Evolutionary conservation across 2,888 invertebrate genomes (phyloP), one percentile per base, ranked within the genome.

Genomic region (Rhogogaster chlorosoma): DNA sequence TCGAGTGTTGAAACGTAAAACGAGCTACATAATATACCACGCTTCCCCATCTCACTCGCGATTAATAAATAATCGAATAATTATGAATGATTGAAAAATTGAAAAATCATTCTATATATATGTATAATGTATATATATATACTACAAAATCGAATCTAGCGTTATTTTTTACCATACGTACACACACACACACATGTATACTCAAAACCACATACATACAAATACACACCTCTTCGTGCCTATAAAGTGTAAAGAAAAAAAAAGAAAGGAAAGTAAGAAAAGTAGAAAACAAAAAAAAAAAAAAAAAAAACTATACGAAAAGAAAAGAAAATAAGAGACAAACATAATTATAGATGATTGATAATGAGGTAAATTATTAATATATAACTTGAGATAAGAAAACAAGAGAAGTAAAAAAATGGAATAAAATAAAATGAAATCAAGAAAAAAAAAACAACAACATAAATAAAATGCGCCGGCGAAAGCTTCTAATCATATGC

Each of bases 201-300:
- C 57, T 57, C 2, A 15, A 78, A 53, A 78, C 22, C 22, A 53
- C 78, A 57, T 53, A 57, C 57, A 32, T 29, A 78, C 78, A 57
- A 36, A 78, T 36, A 78, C 57, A 53, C 78, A 57, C 78, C 78
- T 78, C 9, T 78, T 78, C 49, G 78, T 78, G 78, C 78, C 78
- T 78, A 78, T 78, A 36, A 53, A 57, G 29, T 45, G 53, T 57
- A 78, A 78, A 36, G 9, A 15, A 32, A 57, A 9, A 10, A 42
- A 45, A 42, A 26, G 22, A 49, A 45, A n/a, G 53, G 32, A 29
- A 22, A 15, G 4, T 12, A 49, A 18, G 32, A n/a, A 32, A 32
- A 57, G 18, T 15, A 22, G 2, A n/a, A 6, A 12, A 10, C 22
- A n/a, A 26, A 26, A 26, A 75, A 38, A 61, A 26, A 26, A 22